Percentiles rank a stretch among this genome's conserved stretches.
These are phyloP conservation scores for Malurus melanocephalus DNA, from an alignment of 2,113 vertebrate species.

Conservation along the genomic window DNA sequence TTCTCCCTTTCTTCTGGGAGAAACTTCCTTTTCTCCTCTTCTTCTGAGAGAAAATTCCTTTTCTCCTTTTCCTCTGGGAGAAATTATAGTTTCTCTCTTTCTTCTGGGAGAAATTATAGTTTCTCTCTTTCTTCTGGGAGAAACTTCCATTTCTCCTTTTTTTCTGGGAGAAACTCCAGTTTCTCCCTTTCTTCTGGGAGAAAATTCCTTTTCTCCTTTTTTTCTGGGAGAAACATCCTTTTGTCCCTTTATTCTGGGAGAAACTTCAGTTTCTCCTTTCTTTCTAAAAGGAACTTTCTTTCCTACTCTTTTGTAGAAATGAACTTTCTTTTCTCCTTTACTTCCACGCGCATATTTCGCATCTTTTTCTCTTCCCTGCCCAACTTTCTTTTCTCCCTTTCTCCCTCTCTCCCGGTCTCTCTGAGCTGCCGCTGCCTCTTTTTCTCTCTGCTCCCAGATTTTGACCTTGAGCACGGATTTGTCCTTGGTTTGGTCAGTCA, in stretches of 20 bases:
- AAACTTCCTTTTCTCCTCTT: too few species aligned
- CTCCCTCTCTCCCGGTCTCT: neutral
- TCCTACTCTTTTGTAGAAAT: too few species aligned
- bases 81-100: neutral
- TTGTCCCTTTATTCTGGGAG: too few species aligned
- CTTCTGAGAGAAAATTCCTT: too few species aligned
- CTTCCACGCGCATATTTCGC: neutral
- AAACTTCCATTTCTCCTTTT: too few species aligned
- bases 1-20: too few species aligned
- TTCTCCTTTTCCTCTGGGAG: rapidly evolving
- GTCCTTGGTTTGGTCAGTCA: neutral
- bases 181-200: too few species aligned
- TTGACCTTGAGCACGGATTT: neutral
- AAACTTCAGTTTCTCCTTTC: too few species aligned
- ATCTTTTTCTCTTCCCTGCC: neutral
- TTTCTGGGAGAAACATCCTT: too few species aligned
- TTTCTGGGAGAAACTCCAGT: neutral
- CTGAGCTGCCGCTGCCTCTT: neutral
- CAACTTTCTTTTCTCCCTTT: neutral
- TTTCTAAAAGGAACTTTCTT: too few species aligned
- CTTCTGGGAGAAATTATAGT: neutral
- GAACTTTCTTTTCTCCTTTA: neutral
- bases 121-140: neutral
- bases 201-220: too few species aligned
- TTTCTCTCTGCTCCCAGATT: rapidly evolving